Base-by-base conservation (phyloP, 2,797 vertebrate species). In the Centropyge bicolor region DNA sequence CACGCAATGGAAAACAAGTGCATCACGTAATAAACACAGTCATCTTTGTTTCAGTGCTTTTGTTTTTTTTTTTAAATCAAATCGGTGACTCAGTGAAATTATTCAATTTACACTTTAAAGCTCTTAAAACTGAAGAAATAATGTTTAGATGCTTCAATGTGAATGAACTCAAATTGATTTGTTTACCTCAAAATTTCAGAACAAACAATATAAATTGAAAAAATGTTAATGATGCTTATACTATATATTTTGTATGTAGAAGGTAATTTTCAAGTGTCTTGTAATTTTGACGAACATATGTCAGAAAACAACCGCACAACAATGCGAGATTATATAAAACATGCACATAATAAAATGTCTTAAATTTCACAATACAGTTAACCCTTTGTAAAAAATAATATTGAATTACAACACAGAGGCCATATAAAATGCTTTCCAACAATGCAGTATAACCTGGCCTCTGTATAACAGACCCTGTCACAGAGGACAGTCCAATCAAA, bases 401-500 rank as follows among this genome's bases (percentile, higher is more conserved):
- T 6, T 45, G n/a, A 36, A 31, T 43, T 35, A 22, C 36, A 11
- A 55, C 11, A 49, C 4, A 51, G 13, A 63, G 3, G 10, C 36
- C 1, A 35, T 35, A 17, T 8, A 38, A 8, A 12, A 22, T 31
- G n/a, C 24, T 75, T 75, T 40, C 56, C 6, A 45, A 45, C 31
- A 73, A 67, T 17, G 20, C 14, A 16, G 41, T 45, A 8, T 20
- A 71, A 54, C 43, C 31, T 54, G 52, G 27, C 1, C 54, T 74
- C 52, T 71, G 46, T 57, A 51, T 20, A 59, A 65, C n/a, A 54
- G 6, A 35, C 31, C 79, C 78, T 86, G 85, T 82, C 59, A 5
- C 62, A 79, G 71, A 88, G 51, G 78, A 83, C 74, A 59, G 61
- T 16, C 76, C 70, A 78, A 87, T 90, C 86, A 84, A 83, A 87